Conservation (phyloP, 2,888 invertebrate species). For the Pachymerium ferrugineum region DNA sequence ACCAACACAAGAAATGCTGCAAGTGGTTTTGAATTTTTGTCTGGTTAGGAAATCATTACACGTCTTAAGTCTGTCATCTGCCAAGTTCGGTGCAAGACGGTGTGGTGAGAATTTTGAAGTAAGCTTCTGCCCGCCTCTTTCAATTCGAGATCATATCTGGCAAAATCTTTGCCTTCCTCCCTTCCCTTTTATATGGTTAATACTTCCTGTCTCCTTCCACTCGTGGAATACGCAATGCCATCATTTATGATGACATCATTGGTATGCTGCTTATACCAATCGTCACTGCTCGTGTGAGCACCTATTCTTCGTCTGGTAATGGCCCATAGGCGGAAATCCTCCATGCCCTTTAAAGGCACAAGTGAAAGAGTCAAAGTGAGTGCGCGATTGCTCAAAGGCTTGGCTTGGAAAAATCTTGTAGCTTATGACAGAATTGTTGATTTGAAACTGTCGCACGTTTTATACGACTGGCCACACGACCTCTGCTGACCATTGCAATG, state of each 20-base stretch:
- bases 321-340: conserved; percentile 24
- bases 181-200: conserved; percentile 24
- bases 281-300: conserved; percentile 24
- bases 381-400: conserved; percentile 16
- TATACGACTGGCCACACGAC: conserved; percentile 24
- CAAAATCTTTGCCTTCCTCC: conserved; percentile 13
- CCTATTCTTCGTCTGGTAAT: conserved; percentile 25
- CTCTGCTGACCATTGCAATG: conserved; percentile 22
- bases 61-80: conserved; percentile 23
- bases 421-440: conserved; percentile 19
- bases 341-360: conserved; percentile 20
- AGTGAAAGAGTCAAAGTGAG: conserved; percentile 27
- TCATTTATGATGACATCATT: conserved; percentile 27
- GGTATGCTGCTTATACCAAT: conserved; percentile 23
- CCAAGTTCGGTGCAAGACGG: conserved; percentile 18
- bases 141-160: conserved; percentile 25
- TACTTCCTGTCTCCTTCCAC: conserved; percentile 16
- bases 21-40: not conserved
- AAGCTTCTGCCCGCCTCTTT: conserved; percentile 19
- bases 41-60: conserved; percentile 15
- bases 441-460: conserved; percentile 27
- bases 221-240: conserved; percentile 17
- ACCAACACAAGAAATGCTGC: not conserved
- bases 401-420: conserved; percentile 16
- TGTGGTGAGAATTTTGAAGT: conserved; percentile 23